Evolutionary conservation across 2,113 vertebrate species (phyloP).

Genomic region (Apodemus sylvaticus): DNA sequence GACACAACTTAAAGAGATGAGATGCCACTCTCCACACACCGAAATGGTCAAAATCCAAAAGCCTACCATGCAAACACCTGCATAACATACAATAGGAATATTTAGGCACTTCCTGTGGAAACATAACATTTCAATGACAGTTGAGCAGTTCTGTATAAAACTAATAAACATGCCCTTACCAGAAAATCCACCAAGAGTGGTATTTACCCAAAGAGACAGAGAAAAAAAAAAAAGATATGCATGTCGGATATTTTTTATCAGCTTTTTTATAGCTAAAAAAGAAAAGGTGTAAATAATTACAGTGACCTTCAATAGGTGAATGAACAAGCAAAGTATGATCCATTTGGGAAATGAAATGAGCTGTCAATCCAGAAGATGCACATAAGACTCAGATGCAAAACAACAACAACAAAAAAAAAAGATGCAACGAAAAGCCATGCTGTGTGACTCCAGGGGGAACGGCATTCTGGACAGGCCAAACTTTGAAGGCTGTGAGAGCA

Average conservation of each 20-base stretch:
- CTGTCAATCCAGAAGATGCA: background rate
- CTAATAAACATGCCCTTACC: background rate
- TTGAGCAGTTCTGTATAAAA: background rate
- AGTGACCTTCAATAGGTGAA: background rate
- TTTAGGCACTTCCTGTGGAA: background rate
- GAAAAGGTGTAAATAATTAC: background rate
- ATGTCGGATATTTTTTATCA: background rate
- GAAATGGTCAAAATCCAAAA: background rate
- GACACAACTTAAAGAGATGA: background rate
- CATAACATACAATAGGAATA: background rate
- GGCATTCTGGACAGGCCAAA: background rate
- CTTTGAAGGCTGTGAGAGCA: background rate
- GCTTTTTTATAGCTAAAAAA: background rate
- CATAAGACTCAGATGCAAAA: background rate
- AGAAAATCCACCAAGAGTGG: background rate
- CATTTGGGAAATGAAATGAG: background rate
- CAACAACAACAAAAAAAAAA: too few species aligned
- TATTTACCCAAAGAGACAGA: background rate
- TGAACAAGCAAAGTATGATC: background rate
- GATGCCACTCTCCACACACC: background rate
- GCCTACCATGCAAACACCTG: background rate
- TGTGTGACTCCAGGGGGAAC: too few species aligned
- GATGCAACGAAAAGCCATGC: background rate
- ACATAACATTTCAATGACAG: background rate
- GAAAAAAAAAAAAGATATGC: too few species aligned